phyloP scores from a whole-genome alignment of 2,113 vertebrate genomes.

The Hyperopisus bebe region DNA sequence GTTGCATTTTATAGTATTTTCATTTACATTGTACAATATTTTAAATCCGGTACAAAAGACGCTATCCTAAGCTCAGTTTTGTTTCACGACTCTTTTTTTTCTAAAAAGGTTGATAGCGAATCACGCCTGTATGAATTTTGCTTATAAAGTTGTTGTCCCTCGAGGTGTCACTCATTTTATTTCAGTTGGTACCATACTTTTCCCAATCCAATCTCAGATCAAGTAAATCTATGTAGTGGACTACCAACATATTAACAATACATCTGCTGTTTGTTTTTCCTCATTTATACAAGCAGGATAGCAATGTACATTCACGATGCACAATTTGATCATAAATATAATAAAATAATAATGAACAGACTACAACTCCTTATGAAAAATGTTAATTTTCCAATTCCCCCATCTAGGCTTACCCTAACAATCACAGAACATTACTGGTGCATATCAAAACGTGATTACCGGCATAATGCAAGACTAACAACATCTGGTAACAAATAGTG shows the following conservation, averaged over 20 bases:
- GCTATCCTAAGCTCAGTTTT: neutral
- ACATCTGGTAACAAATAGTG: neutral
- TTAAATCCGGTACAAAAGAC: neutral
- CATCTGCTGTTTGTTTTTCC: neutral
- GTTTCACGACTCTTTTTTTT: neutral
- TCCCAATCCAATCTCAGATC: neutral
- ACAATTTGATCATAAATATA: neutral
- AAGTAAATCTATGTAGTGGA: neutral
- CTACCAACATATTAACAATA: neutral
- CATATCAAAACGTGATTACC: neutral
- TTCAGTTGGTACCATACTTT: neutral
- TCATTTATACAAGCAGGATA: neutral
- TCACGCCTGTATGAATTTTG: neutral
- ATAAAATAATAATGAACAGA: neutral
- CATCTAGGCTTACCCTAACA: neutral
- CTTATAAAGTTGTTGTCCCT: neutral
- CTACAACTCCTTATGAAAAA: neutral
- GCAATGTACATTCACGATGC: neutral
- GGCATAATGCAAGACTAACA: neutral
- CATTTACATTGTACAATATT: neutral
- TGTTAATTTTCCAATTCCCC: neutral
- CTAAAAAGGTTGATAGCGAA: neutral
- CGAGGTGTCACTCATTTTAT: neutral
- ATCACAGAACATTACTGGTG: neutral
- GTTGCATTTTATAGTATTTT: conserved; percentile 3